Evolutionary conservation across 2,797 vertebrate genomes (phyloP).

Genomic region (Xenopus petersii): DNA sequence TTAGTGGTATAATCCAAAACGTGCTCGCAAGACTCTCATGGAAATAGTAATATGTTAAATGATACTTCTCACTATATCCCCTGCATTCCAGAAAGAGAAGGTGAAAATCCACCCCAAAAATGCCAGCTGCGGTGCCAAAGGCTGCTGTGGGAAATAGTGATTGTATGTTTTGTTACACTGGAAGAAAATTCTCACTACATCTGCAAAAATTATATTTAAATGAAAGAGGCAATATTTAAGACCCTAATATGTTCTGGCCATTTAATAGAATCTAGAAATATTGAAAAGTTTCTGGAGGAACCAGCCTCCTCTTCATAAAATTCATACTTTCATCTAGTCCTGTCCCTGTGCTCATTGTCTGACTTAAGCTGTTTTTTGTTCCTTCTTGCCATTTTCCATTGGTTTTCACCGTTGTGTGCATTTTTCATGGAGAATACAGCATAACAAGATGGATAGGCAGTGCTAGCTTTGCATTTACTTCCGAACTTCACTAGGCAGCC

Average conservation of each 20-base stretch:
- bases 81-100: conserved; percentile 61
- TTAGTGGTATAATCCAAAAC: conserved; percentile 61
- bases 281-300: too few relatives aligned
- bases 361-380: background rate
- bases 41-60: conserved; percentile 64
- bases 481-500: background rate
- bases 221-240: background rate
- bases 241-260: too few relatives aligned
- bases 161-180: conserved; percentile 21
- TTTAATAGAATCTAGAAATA: too few relatives aligned
- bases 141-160: conserved; percentile 35
- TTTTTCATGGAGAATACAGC: conserved; percentile 5
- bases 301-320: too few relatives aligned
- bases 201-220: conserved; percentile 27
- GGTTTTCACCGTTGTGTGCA: background rate
- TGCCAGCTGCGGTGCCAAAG: conserved; percentile 41
- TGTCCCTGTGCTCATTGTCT: background rate
- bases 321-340: too few relatives aligned
- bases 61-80: conserved; percentile 63
- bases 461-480: background rate
- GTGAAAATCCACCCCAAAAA: conserved; percentile 60
- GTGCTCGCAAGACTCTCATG: conserved; percentile 60
- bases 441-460: conserved; percentile 15
- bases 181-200: conserved; percentile 26
- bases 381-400: background rate